Base-by-base conservation (phyloP, 2,113 vertebrate species). In the Canis aureus region DNA sequence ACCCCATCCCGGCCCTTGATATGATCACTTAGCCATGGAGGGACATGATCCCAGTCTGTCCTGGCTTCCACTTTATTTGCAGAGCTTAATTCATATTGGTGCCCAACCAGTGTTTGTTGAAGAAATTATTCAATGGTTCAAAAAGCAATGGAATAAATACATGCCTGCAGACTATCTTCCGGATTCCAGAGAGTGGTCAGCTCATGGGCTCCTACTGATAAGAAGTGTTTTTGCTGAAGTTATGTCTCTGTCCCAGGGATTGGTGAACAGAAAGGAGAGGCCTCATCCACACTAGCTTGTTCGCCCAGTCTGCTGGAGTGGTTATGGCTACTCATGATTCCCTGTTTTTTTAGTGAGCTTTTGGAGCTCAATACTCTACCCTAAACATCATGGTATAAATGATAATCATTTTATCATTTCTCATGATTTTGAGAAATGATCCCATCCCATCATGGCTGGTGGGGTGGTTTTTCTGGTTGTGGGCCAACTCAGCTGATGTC, bases 201-300 rank as follows among this genome's bases (percentile, higher is more conserved):
- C 43, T 66, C 60, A 13, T 53, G 12, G 32, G 83, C 16, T 71
- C 38, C 0, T 51, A 20, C 20, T 8, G 2, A 17, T 53, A 25
- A 89, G 73, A 69, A 92, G 38, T 11, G 0, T 17, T 32, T 95
- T 38, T 67, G 16, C 62, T 76, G 7, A 66, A 38, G 55, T n/a
- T 11, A 3, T 38, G 9, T 49, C 59, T 84, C 55, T 53, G 4
- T 7, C 32, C 80, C 25, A 32, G 59, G 85, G 51, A 32, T 7
- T 20, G 11, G 11, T 20, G 22, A 35, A 27, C 1, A 64, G 66
- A 43, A 35, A 66, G 25, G 4, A 73, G 38, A 9, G 62, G 2
- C n/a, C 55, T 60, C 19, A 3, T 5, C 11, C 20, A 32, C 4
- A 51, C 15, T 0, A 6, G 22, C 0, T 0, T 2, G 8, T n/a